phyloP scores from a whole-genome alignment of 2,888 invertebrate genomes.

The Hydroisotoma schaefferi region DNA sequence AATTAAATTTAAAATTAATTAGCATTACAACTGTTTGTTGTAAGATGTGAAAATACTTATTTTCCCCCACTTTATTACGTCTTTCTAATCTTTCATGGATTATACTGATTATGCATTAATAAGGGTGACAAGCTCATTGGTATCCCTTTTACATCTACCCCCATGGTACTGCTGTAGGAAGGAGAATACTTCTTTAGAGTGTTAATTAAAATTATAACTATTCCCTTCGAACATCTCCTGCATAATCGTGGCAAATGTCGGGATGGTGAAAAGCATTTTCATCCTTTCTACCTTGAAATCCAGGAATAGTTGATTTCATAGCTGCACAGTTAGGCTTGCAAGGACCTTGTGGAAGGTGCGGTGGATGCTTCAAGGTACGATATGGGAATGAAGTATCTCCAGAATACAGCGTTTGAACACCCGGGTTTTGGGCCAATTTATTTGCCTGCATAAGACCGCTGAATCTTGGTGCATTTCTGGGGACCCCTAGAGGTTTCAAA shows the following conservation, averaged over 20 bases:
- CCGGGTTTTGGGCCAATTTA: constrained; percentile 11
- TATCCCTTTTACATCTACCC: too few relatives aligned
- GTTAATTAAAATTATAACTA: too few relatives aligned
- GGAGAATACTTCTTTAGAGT: too few relatives aligned
- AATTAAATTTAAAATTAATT: too few relatives aligned
- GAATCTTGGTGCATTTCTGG: constrained; percentile 13
- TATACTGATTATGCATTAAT: too few relatives aligned
- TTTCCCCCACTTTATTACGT: too few relatives aligned
- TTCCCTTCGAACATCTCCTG: constrained; percentile 19
- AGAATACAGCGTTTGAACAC: constrained; percentile 15
- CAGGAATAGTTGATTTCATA: too few relatives aligned
- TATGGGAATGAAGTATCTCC: constrained; percentile 14
- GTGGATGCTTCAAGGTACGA: constrained; percentile 17
- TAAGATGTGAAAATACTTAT: too few relatives aligned
- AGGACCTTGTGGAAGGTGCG: constrained; percentile 17
- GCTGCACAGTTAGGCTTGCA: constrained; percentile 13
- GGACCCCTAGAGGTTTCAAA: not conserved
- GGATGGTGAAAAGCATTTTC: constrained; percentile 15
- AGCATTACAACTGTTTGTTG: too few relatives aligned
- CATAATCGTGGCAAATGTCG: constrained; percentile 25
- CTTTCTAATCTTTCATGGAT: too few relatives aligned
- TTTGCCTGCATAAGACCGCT: not conserved
- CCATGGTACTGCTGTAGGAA: too few relatives aligned
- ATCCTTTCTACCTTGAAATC: not conserved
- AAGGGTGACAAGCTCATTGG: too few relatives aligned